Evolutionary conservation across 2,113 vertebrate genomes (phyloP), one percentile per base, ranked within the genome.

Genomic region (Eidolon helvum): DNA sequence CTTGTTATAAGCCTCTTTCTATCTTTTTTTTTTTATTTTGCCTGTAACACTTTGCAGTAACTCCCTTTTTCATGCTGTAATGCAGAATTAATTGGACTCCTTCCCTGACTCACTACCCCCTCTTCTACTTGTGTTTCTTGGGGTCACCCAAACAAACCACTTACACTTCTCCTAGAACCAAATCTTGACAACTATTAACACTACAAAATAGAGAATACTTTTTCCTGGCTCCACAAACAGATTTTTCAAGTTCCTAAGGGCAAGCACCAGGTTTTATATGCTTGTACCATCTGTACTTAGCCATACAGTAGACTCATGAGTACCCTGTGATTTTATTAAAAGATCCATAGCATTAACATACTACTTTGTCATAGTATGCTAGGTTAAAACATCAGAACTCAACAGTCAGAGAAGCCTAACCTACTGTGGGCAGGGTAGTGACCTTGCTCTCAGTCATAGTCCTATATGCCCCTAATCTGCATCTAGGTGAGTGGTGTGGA

Each of bases 361-460:
- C 19, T n/a, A 22, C 3, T 12, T 43, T 87, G 55, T 57, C 65
- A 87, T 5, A 55, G 45, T 4, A 48, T 16, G 48, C 48, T 35
- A 33, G 9, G 65, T 72, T 90, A 48, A 96, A 78, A 69, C 5
- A 66, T 0, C 1, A 69, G 22, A 38, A 22, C 4, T 35, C 28
- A 63, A 40, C 65, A 91, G 12, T 0, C 7, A 30, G 33, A 6
- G 30, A 33, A 61, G 7, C 48, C 1, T 21, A 35, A 57, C 2
- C 15, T n/a, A 0, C 9, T 0, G 0, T 5, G 19, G 22, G 4
- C 48, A 4, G 35, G 16, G 22, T 19, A 30, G 19, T 15, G 4
- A 40, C 16, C 16, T 15, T 4, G 40, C 43, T 79, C 45, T 61
- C 14, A 11, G 48, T 40, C 15, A 33, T 6, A 35, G 24, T 19